These are phyloP conservation scores for Drepana falcataria DNA, from an alignment of 2,888 invertebrate genomes.

Conservation along the genomic window DNA sequence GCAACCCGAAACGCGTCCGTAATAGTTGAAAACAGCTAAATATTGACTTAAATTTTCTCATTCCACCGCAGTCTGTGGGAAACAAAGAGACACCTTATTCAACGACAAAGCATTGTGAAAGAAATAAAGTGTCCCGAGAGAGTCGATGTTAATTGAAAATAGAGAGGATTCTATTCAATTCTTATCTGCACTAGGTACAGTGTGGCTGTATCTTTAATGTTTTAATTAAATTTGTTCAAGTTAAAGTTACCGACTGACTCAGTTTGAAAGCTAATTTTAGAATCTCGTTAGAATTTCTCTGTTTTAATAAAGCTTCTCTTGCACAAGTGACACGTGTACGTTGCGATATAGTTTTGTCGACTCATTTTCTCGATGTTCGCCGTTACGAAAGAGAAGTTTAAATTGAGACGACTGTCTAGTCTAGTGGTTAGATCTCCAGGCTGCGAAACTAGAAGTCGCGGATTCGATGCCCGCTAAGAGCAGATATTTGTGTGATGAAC, in stretches of 20 bases:
- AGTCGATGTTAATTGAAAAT: conserved; percentile 46
- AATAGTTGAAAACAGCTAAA: not conserved
- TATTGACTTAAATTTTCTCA: conserved; percentile 4
- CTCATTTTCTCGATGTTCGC: too few species aligned
- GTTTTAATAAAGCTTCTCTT: too few species aligned
- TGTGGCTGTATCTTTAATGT: not conserved
- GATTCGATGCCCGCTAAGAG: too few species aligned
- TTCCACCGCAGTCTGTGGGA: conserved; percentile 10
- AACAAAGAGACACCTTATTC: conserved; percentile 21
- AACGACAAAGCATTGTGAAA: conserved; percentile 26
- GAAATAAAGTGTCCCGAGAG: conserved; percentile 18
- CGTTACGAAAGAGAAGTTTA: too few species aligned
- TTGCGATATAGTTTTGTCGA: too few species aligned
- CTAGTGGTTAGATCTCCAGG: too few species aligned
- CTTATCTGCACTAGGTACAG: conserved; percentile 14
- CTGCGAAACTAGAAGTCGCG: too few species aligned
- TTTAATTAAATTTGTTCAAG: not conserved
- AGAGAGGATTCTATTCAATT: conserved; percentile 34
- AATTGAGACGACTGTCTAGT: too few species aligned
- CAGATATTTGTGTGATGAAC: too few species aligned
- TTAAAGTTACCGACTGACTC: not conserved
- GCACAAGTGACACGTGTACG: too few species aligned
- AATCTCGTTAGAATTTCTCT: too few species aligned
- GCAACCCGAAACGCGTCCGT: not conserved
- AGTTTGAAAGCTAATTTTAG: too few species aligned